Percentiles rank a stretch among this genome's conserved stretches.
Evolutionary conservation across 2,113 vertebrate species (phyloP).

Genomic region (Bufo gargarizans): DNA sequence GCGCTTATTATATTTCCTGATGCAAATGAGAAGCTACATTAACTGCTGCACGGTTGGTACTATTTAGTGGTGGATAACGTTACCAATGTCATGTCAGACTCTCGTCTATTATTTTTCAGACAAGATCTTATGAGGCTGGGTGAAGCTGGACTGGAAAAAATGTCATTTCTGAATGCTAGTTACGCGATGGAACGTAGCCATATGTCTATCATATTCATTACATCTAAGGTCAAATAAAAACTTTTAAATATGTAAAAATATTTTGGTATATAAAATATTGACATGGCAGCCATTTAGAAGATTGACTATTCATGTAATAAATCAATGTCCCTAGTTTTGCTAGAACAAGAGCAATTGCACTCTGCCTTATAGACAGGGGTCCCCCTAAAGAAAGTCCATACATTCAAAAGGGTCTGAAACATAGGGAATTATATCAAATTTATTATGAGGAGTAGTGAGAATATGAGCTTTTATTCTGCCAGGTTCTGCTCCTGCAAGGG

Average conservation of each 20-base stretch:
- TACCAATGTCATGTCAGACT: conserved; percentile 34
- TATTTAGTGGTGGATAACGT: conserved; percentile 47
- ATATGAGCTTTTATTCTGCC: too few relatives aligned
- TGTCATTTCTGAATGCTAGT: not conserved
- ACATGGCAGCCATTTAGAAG: not conserved
- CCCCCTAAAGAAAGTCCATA: too few relatives aligned
- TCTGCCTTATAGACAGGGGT: too few relatives aligned
- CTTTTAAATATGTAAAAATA: not conserved
- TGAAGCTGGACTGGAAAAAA: not conserved
- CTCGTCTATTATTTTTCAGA: conserved; percentile 11
- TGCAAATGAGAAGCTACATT: conserved; percentile 68
- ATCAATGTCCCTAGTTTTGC: too few relatives aligned
- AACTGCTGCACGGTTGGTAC: conserved; percentile 51
- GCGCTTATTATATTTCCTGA: conserved; percentile 68
- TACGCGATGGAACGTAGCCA: not conserved
- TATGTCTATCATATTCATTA: not conserved
- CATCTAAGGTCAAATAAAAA: not conserved
- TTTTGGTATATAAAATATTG: not conserved
- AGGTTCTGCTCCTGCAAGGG: too few relatives aligned
- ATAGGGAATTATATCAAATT: too few relatives aligned
- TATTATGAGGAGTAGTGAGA: too few relatives aligned
- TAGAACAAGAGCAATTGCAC: too few relatives aligned
- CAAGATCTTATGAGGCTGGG: not conserved
- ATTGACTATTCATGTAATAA: too few relatives aligned
- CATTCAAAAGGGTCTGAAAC: too few relatives aligned